Conservation (phyloP, 2,888 invertebrate genomes). For the Homarus gammarus region DNA sequence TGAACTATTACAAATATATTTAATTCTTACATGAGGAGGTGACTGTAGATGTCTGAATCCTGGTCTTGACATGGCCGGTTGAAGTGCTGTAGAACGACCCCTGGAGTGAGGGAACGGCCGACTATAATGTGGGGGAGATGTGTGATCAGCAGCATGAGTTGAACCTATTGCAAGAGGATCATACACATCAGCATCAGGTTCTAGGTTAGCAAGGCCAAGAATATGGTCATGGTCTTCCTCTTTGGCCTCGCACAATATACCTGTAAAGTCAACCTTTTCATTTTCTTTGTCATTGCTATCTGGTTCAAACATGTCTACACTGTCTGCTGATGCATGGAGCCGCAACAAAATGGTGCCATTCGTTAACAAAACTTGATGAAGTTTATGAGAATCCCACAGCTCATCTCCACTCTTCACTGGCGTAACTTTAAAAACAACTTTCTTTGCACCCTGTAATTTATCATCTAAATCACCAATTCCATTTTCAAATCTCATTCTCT, state of each 20-base stretch:
- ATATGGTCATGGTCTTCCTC: constrained; percentile 47
- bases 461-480: constrained; percentile 29
- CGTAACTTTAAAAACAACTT: constrained; percentile 56
- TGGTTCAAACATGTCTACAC: constrained; percentile 15
- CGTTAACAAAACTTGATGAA: constrained; percentile 45
- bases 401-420: constrained; percentile 70
- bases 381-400: constrained; percentile 66
- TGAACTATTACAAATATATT: too few species aligned
- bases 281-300: constrained; percentile 49
- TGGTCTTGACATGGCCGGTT: constrained; percentile 52
- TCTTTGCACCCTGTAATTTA: constrained; percentile 23
- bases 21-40: constrained; percentile 50
- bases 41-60: constrained; percentile 52
- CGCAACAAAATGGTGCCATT: constrained; percentile 62
- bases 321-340: constrained; percentile 55
- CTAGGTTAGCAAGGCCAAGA: constrained; percentile 6
- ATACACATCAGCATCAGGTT: constrained; percentile 18
- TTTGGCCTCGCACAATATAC: constrained; percentile 30
- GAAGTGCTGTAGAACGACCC: constrained; percentile 48
- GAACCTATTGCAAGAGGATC: constrained; percentile 39
- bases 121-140: constrained; percentile 29
- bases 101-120: constrained; percentile 12
- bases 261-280: constrained; percentile 40
- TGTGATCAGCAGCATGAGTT: background rate
- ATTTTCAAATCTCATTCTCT: constrained; percentile 58